These are phyloP conservation scores for Melipona beecheii DNA, from an alignment of 2,888 invertebrate species.

Conservation along the genomic window DNA sequence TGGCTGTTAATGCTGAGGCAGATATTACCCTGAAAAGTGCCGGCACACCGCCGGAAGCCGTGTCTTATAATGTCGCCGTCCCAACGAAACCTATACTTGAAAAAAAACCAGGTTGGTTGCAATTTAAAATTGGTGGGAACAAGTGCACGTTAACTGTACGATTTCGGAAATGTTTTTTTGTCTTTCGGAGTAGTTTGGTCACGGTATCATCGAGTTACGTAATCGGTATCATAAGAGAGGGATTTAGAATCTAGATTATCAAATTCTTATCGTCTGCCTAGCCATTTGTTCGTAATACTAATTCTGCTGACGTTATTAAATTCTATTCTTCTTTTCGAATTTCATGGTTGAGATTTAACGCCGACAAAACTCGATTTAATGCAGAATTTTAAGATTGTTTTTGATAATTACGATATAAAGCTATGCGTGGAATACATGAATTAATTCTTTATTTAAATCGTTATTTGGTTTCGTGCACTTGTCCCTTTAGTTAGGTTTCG, in stretches of 20 bases:
- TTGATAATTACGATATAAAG: background rate
- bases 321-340: background rate
- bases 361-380: background rate
- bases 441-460: background rate
- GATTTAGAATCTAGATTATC: background rate
- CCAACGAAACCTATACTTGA: constrained; percentile 67
- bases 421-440: background rate
- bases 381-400: background rate
- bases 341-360: background rate
- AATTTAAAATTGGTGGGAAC: constrained; percentile 41
- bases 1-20: constrained; percentile 52
- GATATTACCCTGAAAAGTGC: constrained; percentile 56
- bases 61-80: constrained; percentile 58
- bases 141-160: constrained; percentile 48
- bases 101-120: constrained; percentile 75
- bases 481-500: constrained; percentile 37
- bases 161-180: background rate
- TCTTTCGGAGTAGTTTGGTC: background rate
- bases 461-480: constrained; percentile 56
- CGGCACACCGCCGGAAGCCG: constrained; percentile 47
- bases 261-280: background rate
- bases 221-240: background rate
- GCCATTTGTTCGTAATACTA: constrained; percentile 11
- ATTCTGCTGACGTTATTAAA: background rate
- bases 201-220: background rate